Evolutionary conservation across 2,888 invertebrate species (phyloP).

Genomic region (Hypolimnas misippus): DNA sequence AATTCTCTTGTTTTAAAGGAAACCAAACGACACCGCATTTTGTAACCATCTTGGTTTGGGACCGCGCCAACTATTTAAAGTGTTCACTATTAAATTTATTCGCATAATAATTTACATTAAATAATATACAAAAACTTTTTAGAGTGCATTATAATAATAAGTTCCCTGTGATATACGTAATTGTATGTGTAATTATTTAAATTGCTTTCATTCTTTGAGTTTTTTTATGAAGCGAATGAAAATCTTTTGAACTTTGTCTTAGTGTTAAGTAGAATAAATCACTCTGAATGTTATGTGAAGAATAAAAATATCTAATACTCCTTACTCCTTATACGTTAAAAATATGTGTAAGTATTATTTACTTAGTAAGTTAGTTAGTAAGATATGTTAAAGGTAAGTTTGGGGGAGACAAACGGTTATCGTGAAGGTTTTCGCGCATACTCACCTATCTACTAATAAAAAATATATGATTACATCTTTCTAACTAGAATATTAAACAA

Average conservation of each 20-base stretch:
- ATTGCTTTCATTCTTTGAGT: not conserved
- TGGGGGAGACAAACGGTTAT: too few relatives aligned
- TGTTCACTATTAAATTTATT: constrained; percentile 51
- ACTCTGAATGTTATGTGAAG: too few relatives aligned
- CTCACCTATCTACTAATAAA: too few relatives aligned
- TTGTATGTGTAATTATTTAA: not conserved
- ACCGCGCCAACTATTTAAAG: constrained; percentile 71
- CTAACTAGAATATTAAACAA: too few relatives aligned
- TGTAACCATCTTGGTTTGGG: constrained; percentile 77
- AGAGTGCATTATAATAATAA: constrained; percentile 22
- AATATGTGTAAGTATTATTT: too few relatives aligned
- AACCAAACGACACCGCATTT: constrained; percentile 72
- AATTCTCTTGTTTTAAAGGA: constrained; percentile 80
- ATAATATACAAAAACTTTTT: constrained; percentile 32
- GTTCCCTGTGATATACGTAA: not conserved
- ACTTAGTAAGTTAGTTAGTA: too few relatives aligned
- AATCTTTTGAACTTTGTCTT: not conserved
- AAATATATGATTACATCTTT: too few relatives aligned
- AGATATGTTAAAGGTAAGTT: too few relatives aligned
- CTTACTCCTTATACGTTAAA: too few relatives aligned
- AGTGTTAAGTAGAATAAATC: too few relatives aligned
- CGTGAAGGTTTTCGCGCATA: too few relatives aligned
- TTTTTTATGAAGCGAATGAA: not conserved
- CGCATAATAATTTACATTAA: constrained; percentile 41
- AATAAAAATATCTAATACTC: too few relatives aligned